phyloP scores from a whole-genome alignment of 2,113 vertebrate genomes.

The Nyctibius bracteatus region DNA sequence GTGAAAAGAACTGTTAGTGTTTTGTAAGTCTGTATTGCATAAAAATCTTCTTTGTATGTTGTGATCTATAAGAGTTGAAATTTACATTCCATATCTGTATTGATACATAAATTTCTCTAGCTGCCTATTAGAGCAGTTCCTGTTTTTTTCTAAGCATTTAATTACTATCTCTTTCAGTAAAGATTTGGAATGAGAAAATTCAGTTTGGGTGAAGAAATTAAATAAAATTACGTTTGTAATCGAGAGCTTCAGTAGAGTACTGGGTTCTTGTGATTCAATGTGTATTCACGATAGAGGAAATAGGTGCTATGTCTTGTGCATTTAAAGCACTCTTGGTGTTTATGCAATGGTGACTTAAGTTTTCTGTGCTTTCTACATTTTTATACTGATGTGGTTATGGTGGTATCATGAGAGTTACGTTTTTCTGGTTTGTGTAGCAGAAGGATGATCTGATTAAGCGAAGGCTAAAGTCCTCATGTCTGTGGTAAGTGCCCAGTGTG shows the following conservation, averaged over 20 bases:
- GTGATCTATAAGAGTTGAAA: conserved; percentile 65
- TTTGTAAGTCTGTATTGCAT: conserved; percentile 74
- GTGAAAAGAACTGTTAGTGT: conserved; percentile 68
- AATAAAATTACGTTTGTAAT: conserved; percentile 87
- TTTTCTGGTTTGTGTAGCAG: not conserved
- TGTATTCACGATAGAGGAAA: not conserved
- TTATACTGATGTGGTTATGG: not conserved
- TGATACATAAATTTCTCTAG: conserved; percentile 32
- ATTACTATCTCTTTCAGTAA: conserved; percentile 64
- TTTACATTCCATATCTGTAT: conserved; percentile 59
- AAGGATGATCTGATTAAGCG: not conserved
- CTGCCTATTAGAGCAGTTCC: conserved; percentile 23
- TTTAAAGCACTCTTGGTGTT: not conserved
- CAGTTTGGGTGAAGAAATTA: conserved; percentile 74
- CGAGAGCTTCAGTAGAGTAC: conserved; percentile 21
- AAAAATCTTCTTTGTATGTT: conserved; percentile 77
- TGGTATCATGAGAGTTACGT: not conserved
- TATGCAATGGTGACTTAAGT: not conserved
- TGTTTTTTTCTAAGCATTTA: conserved; percentile 46
- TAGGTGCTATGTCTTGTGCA: rapidly evolving
- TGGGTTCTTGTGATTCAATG: not conserved
- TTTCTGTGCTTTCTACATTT: not conserved
- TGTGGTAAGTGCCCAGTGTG: not conserved
- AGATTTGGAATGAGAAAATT: conserved; percentile 77
- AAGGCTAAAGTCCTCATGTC: rapidly evolving